phyloP scores from a whole-genome alignment of 2,797 vertebrate genomes.

The Dendrocincla fuliginosa region DNA sequence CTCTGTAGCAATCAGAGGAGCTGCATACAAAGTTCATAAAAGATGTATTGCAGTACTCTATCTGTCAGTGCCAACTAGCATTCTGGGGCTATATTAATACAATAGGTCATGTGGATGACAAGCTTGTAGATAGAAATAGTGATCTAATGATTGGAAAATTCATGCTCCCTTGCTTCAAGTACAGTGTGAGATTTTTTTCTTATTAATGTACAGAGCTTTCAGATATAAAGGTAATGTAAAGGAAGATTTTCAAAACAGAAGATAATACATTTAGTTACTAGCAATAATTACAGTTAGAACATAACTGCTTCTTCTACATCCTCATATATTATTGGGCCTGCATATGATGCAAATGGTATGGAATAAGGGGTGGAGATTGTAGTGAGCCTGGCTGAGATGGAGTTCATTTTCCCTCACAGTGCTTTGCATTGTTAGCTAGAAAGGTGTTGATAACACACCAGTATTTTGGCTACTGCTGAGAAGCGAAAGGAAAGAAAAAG shows the following conservation, averaged over 20 bases:
- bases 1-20: constrained; percentile 18
- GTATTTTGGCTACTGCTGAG: background rate
- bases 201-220: background rate
- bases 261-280: background rate
- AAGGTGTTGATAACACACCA: background rate
- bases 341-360: background rate
- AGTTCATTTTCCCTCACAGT: background rate
- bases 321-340: background rate
- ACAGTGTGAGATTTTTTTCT: background rate
- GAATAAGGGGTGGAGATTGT: background rate
- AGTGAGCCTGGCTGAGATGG: background rate
- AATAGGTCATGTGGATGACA: constrained; percentile 49
- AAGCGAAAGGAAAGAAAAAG: background rate
- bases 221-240: background rate
- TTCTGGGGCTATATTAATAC: constrained; percentile 47
- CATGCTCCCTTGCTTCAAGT: background rate
- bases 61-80: constrained; percentile 13
- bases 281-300: background rate
- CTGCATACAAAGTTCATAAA: constrained; percentile 30
- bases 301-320: background rate
- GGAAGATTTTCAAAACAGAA: background rate
- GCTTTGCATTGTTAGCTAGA: background rate
- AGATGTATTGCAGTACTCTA: background rate
- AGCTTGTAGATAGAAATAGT: constrained; percentile 53
- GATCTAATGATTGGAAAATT: constrained; percentile 37